A percentile compares a stretch with the other conserved stretches of the same genome.
Conservation (phyloP, 1,140 invertebrate genomes). For the Dendrolimus punctatus region DNA sequence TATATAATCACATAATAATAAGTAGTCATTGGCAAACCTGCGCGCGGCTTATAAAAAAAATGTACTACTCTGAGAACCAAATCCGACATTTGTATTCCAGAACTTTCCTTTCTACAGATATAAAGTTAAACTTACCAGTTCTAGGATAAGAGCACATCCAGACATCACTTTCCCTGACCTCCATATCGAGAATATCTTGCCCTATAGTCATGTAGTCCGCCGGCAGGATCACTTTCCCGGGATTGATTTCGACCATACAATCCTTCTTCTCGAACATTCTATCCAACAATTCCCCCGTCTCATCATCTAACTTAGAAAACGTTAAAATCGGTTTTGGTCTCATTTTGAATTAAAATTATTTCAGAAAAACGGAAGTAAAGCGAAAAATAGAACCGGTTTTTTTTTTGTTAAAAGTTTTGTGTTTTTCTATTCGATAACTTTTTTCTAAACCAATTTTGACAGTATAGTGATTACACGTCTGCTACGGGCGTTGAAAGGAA, state of each 20-base stretch:
- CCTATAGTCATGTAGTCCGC: conserved; percentile 78
- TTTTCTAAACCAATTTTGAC: no score
- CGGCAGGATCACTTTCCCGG: conserved; percentile 78
- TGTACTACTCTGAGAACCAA: no score
- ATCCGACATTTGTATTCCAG: no score
- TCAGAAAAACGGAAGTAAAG: not conserved
- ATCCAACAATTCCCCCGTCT: conserved; percentile 75
- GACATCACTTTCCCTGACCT: conserved; percentile 80
- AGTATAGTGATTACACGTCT: conserved; percentile 7
- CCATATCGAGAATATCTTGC: conserved; percentile 77
- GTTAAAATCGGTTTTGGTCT: conserved; percentile 58
- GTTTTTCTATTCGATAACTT: no score
- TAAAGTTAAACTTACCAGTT: conserved; percentile 74
- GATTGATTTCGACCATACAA: conserved; percentile 80
- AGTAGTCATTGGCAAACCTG: no score
- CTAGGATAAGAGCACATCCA: conserved; percentile 88
- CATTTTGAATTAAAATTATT: conserved; percentile 31
- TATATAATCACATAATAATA: no score
- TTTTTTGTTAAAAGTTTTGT: not conserved
- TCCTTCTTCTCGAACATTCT: conserved; percentile 77
- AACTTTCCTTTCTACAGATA: not conserved
- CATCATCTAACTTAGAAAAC: conserved; percentile 76
- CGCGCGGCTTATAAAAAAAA: no score
- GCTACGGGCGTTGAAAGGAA: conserved; percentile 19
- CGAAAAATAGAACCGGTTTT: not conserved